These are phyloP conservation scores for Spodoptera frugiperda DNA, from an alignment of 1,140 invertebrate species.

Conservation along the genomic window DNA sequence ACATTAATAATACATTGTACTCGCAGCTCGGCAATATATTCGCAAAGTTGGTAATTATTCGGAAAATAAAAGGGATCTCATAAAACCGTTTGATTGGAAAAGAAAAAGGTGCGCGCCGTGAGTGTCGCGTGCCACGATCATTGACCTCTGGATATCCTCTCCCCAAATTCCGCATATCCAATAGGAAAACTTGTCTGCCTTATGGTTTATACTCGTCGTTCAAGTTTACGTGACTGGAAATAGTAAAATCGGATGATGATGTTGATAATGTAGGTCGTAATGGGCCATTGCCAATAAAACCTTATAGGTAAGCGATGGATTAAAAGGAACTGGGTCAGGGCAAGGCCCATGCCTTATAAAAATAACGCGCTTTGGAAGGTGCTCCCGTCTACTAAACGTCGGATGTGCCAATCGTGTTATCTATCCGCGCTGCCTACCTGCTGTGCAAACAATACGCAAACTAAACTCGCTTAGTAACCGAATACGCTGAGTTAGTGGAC, in stretches of 20 bases:
- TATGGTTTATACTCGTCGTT: conserved; percentile 82
- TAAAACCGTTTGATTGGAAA: conserved; percentile 38
- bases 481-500: conserved; percentile 38
- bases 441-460: conserved; percentile 48
- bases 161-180: conserved; percentile 57
- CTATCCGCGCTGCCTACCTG: conserved; percentile 48
- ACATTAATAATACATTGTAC: conserved; percentile 58
- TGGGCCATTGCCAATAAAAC: conserved; percentile 85
- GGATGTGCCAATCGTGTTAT: conserved; percentile 58
- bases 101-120: conserved; percentile 45
- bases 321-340: conserved; percentile 83
- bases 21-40: conserved; percentile 62
- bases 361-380: conserved; percentile 69
- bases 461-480: conserved; percentile 42
- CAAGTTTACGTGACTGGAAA: conserved; percentile 85
- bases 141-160: conserved; percentile 44
- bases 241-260: conserved; percentile 86
- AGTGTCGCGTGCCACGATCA: conserved; percentile 38
- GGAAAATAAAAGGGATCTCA: conserved; percentile 19
- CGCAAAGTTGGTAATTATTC: conserved; percentile 28
- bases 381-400: conserved; percentile 53
- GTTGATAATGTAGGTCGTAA: conserved; percentile 85
- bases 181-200: conserved; percentile 54
- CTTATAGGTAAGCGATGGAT: conserved; percentile 86
- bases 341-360: conserved; percentile 76